phyloP scores from a whole-genome alignment of 1,140 invertebrate species.

The Cherax quadricarinatus region DNA sequence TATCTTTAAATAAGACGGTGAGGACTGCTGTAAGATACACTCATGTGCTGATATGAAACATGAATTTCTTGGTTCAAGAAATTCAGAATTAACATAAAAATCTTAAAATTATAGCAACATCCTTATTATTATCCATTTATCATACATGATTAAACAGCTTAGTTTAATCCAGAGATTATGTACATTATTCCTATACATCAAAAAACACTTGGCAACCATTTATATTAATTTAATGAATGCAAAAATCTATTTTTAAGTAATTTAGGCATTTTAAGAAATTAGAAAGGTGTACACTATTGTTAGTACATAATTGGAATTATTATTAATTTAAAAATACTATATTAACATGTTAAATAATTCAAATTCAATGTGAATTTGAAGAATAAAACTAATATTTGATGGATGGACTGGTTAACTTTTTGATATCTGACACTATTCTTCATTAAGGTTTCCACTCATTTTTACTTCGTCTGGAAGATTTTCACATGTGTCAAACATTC shows the following conservation, averaged over 20 bases:
- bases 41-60: background rate
- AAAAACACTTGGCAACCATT: background rate
- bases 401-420: conserved; percentile 1
- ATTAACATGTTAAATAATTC: background rate
- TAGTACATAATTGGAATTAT: background rate
- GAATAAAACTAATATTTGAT: background rate
- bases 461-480: background rate
- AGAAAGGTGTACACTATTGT: background rate
- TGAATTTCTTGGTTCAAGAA: background rate
- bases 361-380: conserved; percentile 20
- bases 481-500: background rate
- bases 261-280: background rate
- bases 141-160: background rate
- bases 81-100: background rate
- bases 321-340: background rate
- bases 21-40: background rate
- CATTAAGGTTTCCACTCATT: background rate
- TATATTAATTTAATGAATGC: background rate
- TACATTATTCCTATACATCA: background rate
- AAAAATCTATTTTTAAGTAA: background rate
- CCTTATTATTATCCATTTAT: background rate
- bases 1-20: background rate
- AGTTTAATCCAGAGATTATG: background rate
- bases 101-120: background rate
- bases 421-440: background rate